Evolutionary conservation across 2,797 vertebrate genomes (phyloP).

Genomic region (Tragopan temminckii): DNA sequence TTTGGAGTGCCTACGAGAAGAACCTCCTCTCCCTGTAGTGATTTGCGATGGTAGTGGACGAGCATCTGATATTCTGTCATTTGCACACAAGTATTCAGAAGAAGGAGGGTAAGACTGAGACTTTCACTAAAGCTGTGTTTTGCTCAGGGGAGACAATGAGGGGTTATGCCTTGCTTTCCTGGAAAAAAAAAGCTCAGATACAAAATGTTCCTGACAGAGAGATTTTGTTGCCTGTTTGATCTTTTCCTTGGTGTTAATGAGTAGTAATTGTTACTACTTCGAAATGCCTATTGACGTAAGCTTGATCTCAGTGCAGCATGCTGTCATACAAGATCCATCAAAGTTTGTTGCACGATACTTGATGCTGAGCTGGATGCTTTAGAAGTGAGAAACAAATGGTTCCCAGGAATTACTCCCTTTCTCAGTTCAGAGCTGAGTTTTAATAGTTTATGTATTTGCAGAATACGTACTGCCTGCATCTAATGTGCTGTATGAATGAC

Average conservation of each 20-base stretch:
- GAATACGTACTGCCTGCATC: background rate
- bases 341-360: background rate
- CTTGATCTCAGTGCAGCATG: no score
- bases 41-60: slow-evolving; percentile 96
- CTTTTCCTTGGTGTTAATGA: background rate
- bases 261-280: background rate
- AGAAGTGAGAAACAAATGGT: background rate
- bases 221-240: background rate
- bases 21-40: slow-evolving; percentile 96
- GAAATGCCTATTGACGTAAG: no score
- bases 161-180: background rate
- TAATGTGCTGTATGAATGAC: background rate
- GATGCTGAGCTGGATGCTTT: background rate
- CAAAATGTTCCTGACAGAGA: background rate
- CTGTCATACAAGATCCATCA: background rate
- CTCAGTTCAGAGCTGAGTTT: background rate
- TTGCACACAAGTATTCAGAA: slow-evolving; percentile 96
- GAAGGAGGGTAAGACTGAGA: slow-evolving; percentile 90
- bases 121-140: background rate
- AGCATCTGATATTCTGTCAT: slow-evolving; percentile 95
- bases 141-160: background rate
- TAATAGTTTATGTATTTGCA: background rate
- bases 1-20: slow-evolving; percentile 93
- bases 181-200: background rate
- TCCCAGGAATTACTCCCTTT: background rate